Conservation (phyloP, 2,797 vertebrate genomes). For the Enoplosus armatus region DNA sequence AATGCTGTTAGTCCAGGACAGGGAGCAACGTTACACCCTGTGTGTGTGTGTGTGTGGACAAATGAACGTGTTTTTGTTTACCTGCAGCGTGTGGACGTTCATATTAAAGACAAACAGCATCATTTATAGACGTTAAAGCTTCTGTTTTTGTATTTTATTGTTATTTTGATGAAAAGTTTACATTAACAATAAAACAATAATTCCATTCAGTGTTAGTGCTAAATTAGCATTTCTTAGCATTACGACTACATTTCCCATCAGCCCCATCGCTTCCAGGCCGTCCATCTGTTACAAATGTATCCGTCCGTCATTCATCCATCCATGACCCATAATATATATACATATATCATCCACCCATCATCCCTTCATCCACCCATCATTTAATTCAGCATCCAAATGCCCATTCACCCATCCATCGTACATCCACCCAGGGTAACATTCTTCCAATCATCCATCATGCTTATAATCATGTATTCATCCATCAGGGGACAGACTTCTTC, state of each 20-base stretch:
- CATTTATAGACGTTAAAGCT: not conserved
- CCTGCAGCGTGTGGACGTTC: not conserved
- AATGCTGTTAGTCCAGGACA: constrained; percentile 58
- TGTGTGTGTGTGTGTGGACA: constrained; percentile 24
- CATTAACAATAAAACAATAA: not conserved
- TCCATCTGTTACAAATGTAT: not conserved
- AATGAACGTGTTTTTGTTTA: constrained; percentile 12
- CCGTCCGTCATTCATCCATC: not conserved
- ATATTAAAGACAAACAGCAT: not conserved
- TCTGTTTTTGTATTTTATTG: not conserved
- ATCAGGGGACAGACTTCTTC: not conserved
- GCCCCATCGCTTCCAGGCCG: not conserved
- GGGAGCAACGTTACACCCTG: constrained; percentile 42
- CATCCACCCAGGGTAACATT: not conserved
- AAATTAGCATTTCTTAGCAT: not conserved
- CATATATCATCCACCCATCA: no score
- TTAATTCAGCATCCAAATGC: no score
- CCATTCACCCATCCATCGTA: not conserved
- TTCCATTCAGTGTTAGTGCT: not conserved
- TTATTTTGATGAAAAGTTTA: not conserved
- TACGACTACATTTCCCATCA: constrained; percentile 18
- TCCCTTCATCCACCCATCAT: no score
- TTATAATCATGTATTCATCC: no score
- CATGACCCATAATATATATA: no score
- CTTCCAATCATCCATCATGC: not conserved